Evolutionary conservation across 2,888 invertebrate genomes (phyloP).

Genomic region (Octodonta nipae): DNA sequence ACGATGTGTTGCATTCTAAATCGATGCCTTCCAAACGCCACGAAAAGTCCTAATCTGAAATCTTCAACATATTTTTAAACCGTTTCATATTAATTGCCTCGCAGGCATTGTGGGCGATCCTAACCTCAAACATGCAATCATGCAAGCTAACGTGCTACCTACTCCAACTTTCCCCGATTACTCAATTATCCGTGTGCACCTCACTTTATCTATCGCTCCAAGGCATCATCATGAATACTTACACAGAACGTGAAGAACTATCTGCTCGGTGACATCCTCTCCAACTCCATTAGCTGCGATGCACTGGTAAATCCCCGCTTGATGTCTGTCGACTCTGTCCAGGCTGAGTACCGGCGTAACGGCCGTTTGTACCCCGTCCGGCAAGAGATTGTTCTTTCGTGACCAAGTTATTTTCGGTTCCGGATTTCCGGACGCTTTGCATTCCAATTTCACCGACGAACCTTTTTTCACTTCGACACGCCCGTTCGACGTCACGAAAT

Average conservation of each 20-base stretch:
- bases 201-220: no score
- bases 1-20: no score
- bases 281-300: slow-evolving; percentile 51
- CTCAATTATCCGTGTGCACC: no score
- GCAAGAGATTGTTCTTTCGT: slow-evolving; percentile 40
- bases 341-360: slow-evolving; percentile 46
- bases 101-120: no score
- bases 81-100: no score
- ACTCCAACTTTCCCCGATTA: no score
- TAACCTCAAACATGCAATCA: no score
- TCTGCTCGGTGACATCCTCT: slow-evolving; percentile 46
- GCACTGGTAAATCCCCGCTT: slow-evolving; percentile 50
- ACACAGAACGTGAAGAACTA: slow-evolving; percentile 50
- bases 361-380: slow-evolving; percentile 47
- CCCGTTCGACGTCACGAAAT: slow-evolving; percentile 48
- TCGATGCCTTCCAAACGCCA: no score
- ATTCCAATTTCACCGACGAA: slow-evolving; percentile 38
- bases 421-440: slow-evolving; percentile 40
- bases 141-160: no score
- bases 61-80: no score
- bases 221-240: no score
- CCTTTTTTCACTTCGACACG: slow-evolving; percentile 49
- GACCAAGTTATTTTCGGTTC: slow-evolving; percentile 42
- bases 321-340: slow-evolving; percentile 48
- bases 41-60: no score